Evolutionary conservation across 2,797 vertebrate species (phyloP).

Genomic region (Merluccius polli): DNA sequence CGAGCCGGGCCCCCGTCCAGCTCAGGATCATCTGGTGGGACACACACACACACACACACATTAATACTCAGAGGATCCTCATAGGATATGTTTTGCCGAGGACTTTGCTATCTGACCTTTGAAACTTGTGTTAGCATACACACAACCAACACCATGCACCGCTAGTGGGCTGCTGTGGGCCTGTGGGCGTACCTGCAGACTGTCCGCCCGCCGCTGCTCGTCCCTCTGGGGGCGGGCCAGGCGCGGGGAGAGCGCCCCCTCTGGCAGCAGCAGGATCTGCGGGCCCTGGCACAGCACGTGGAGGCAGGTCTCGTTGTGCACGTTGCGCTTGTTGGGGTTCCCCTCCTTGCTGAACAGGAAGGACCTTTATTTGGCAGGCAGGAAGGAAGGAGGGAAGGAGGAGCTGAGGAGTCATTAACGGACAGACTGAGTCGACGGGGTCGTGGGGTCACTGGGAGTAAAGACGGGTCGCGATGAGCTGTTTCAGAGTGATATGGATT

Average conservation of each 20-base stretch:
- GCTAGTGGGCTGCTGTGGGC: too few species aligned
- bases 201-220: conserved; percentile 89
- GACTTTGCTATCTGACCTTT: too few species aligned
- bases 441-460: not conserved
- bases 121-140: too few species aligned
- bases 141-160: too few species aligned
- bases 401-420: not conserved
- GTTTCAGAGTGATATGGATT: not conserved
- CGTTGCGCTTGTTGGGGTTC: conserved; percentile 97
- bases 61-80: too few species aligned
- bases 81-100: too few species aligned
- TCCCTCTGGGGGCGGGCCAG: conserved; percentile 87
- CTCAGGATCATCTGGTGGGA: conserved; percentile 88
- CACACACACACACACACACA: conserved; percentile 8
- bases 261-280: conserved; percentile 88
- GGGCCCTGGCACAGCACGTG: conserved; percentile 97
- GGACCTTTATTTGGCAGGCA: conserved; percentile 71
- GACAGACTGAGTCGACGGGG: not conserved
- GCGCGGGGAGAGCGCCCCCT: conserved; percentile 91
- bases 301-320: conserved; percentile 97
- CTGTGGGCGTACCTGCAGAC: conserved; percentile 70
- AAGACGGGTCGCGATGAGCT: too few species aligned
- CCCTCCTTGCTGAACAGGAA: conserved; percentile 97
- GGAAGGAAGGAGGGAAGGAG: conserved; percentile 1
- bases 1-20: conserved; percentile 97